phyloP scores from a whole-genome alignment of 2,888 invertebrate genomes.

The Brenthis ino region DNA sequence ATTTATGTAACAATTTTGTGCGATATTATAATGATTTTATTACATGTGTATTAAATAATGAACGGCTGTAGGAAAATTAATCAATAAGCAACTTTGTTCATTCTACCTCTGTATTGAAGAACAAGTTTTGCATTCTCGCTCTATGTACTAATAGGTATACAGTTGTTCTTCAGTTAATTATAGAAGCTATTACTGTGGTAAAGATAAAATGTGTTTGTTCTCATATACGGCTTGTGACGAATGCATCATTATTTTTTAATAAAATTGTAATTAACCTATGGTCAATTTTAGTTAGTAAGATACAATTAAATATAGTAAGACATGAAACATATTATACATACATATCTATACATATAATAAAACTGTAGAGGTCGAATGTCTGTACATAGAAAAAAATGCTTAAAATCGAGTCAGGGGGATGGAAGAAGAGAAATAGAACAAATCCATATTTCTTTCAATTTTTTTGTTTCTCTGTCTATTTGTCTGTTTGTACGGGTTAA shows the following conservation, averaged over 20 bases:
- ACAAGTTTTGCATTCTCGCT: background rate
- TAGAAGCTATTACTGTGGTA: slow-evolving; percentile 12
- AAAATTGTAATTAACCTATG: background rate
- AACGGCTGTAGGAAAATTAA: background rate
- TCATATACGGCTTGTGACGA: background rate
- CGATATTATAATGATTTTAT: too few species aligned
- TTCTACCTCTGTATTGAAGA: background rate
- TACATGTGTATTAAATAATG: background rate
- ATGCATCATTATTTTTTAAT: slow-evolving; percentile 5
- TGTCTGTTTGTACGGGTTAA: too few species aligned
- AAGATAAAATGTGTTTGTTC: slow-evolving; percentile 4
- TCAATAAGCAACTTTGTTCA: background rate
- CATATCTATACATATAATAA: too few species aligned
- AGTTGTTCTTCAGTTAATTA: slow-evolving; percentile 10
- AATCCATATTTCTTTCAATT: too few species aligned
- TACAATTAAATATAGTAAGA: too few species aligned
- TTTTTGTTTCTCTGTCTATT: too few species aligned
- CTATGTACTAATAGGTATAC: background rate
- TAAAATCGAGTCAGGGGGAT: too few species aligned
- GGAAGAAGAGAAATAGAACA: too few species aligned
- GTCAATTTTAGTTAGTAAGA: background rate
- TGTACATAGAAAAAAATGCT: too few species aligned
- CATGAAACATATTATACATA: too few species aligned
- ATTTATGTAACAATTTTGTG: too few species aligned
- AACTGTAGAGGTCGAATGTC: too few species aligned